Conservation (phyloP, 2,888 invertebrate genomes). For the Acronicta aceris region DNA sequence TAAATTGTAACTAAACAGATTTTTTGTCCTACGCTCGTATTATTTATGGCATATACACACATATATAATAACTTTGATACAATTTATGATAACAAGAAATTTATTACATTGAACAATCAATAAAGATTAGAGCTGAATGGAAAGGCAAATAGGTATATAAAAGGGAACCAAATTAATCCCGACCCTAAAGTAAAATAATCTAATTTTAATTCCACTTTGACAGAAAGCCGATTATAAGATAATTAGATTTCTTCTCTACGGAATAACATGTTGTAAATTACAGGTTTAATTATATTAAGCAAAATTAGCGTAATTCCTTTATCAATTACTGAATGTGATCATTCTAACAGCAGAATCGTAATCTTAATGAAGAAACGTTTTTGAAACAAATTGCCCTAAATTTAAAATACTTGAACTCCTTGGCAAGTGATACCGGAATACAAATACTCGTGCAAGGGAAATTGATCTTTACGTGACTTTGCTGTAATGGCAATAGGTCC, state of each 20-base stretch:
- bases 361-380: background rate
- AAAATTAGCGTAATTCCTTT: slow-evolving; percentile 13
- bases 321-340: slow-evolving; percentile 11
- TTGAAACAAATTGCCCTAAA: background rate
- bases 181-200: slow-evolving; percentile 10
- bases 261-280: slow-evolving; percentile 21
- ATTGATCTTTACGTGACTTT: too few species aligned
- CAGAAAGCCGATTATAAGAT: slow-evolving; percentile 26
- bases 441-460: too few species aligned
- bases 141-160: background rate
- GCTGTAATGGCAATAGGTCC: too few species aligned
- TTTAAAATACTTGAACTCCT: background rate
- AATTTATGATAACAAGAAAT: background rate
- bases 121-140: background rate
- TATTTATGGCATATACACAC: background rate
- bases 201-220: slow-evolving; percentile 23
- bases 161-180: slow-evolving; percentile 13
- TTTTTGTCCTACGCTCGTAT: too few species aligned
- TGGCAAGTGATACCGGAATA: background rate
- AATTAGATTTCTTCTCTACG: slow-evolving; percentile 23
- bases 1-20: too few species aligned
- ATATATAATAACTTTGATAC: background rate
- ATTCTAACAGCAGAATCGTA: slow-evolving; percentile 4
- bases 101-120: background rate
- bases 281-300: slow-evolving; percentile 15